Evolutionary conservation across 2,888 invertebrate genomes (phyloP).

Genomic region (Troilus luridus): DNA sequence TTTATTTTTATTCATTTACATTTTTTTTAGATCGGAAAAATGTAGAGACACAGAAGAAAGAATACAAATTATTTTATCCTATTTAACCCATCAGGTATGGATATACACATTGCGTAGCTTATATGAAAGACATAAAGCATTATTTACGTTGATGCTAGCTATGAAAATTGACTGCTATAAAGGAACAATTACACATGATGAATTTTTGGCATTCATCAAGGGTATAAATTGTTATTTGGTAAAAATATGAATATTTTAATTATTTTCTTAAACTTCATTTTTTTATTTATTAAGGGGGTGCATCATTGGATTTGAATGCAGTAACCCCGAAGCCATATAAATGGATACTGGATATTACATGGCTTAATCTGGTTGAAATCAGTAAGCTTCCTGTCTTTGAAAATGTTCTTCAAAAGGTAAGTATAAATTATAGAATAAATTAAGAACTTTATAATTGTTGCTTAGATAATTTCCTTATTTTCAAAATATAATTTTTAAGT

Average conservation of each 20-base stretch:
- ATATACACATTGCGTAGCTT: conserved; percentile 91
- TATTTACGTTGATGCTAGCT: conserved; percentile 94
- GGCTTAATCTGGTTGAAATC: conserved; percentile 95
- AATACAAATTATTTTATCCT: conserved; percentile 88
- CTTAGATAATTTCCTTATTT: neutral
- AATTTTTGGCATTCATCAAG: conserved; percentile 96
- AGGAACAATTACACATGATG: conserved; percentile 85
- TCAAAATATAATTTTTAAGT: neutral
- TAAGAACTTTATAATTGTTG: neutral
- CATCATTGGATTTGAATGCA: conserved; percentile 92
- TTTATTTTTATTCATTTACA: no score
- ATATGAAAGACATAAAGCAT: conserved; percentile 92
- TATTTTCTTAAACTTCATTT: neutral
- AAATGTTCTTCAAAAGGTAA: conserved; percentile 83
- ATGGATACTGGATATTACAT: conserved; percentile 96
- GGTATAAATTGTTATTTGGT: conserved; percentile 69
- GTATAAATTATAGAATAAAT: conserved; percentile 53
- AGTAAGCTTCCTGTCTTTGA: conserved; percentile 86
- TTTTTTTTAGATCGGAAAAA: conserved; percentile 76
- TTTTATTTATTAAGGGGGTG: conserved; percentile 76
- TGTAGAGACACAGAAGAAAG: conserved; percentile 88
- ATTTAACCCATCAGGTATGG: conserved; percentile 93
- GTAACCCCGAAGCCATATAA: conserved; percentile 92
- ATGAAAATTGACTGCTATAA: conserved; percentile 94
- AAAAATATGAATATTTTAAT: neutral